Evolutionary conservation across 2,797 vertebrate genomes (phyloP), one percentile per base, ranked within the genome.

Genomic region (Epinephelus coioides): DNA sequence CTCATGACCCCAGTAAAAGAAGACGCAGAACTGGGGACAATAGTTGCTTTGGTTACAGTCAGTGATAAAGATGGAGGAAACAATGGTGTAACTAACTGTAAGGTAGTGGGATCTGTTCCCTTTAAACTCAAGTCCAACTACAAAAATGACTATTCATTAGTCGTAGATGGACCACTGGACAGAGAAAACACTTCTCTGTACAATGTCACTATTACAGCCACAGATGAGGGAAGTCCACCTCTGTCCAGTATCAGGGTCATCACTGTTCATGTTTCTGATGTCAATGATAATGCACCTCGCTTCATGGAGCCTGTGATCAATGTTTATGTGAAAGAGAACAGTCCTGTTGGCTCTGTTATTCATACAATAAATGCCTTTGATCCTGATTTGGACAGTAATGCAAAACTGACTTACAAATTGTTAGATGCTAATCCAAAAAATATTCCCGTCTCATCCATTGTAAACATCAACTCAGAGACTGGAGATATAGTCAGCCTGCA

Each of bases 311-410:
- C 93, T 5, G 80, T 92, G 0, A 96, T 97, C 67, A 91, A 96
- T 21, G 77, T 97, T 63, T 97, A 96, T 73, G 84, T 97, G 0
- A 95, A 95, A 44, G 97, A 98, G 85, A 97, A 98, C 80, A 97
- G 95, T 72, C 87, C 87, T 50, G 76, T 91, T 0, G 96, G 96
- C 3, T 91, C 86, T 9, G 53, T 92, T 61, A 86, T 97, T 34
- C 89, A 91, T 83, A 95, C 90, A 8, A 81, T 96, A n/a, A 93
- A 86, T 84, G 96, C 96, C 10, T 81, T 89, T 2, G 97, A 98
- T 91, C 90, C 92, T 1, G 97, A 93, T 69, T 4, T 68, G 15
- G 72, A 85, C 4, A 72, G 87, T 78, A 98, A 97, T 70, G 95
- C 96, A 5, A 91, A 94, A 4, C 55, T 97, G 65, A 92, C 91